phyloP scores from a whole-genome alignment of 2,113 vertebrate genomes.

The Climacteris rufus region DNA sequence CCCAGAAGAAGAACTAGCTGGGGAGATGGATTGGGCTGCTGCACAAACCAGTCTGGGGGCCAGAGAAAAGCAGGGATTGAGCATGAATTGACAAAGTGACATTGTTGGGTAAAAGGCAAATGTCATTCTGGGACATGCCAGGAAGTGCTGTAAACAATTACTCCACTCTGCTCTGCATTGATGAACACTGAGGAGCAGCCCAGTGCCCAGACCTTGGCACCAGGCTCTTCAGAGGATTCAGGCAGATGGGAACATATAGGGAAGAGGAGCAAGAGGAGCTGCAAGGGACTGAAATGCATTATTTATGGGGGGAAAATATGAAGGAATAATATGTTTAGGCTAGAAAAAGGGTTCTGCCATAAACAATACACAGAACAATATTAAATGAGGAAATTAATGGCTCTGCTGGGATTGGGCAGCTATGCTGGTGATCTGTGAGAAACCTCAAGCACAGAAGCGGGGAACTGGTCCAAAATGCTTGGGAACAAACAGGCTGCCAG shows the following conservation, averaged over 20 bases:
- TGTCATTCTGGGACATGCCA: constrained; percentile 28
- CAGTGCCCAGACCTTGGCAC: background rate
- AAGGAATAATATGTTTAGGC: background rate
- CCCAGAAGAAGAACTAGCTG: background rate
- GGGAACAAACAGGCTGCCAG: background rate
- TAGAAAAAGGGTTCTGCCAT: background rate
- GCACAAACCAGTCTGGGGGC: background rate
- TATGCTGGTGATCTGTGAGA: background rate
- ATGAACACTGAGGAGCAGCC: background rate
- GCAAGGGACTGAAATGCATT: background rate
- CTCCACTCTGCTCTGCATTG: background rate
- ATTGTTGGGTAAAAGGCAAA: constrained; percentile 46
- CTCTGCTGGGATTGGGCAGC: background rate
- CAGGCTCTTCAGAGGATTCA: background rate
- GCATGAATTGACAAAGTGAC: constrained; percentile 21
- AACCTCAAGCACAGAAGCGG: background rate
- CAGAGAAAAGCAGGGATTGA: fast-evolving
- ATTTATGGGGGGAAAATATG: background rate
- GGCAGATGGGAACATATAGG: background rate
- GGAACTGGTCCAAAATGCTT: background rate
- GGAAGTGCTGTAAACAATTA: constrained; percentile 6
- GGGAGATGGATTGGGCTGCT: background rate
- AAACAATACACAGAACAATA: background rate
- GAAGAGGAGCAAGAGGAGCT: background rate
- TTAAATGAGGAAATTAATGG: background rate